Percentiles rank a stretch among this genome's conserved stretches.
Conservation (phyloP, 2,888 invertebrate species). For the Dryomyza anilis region DNA sequence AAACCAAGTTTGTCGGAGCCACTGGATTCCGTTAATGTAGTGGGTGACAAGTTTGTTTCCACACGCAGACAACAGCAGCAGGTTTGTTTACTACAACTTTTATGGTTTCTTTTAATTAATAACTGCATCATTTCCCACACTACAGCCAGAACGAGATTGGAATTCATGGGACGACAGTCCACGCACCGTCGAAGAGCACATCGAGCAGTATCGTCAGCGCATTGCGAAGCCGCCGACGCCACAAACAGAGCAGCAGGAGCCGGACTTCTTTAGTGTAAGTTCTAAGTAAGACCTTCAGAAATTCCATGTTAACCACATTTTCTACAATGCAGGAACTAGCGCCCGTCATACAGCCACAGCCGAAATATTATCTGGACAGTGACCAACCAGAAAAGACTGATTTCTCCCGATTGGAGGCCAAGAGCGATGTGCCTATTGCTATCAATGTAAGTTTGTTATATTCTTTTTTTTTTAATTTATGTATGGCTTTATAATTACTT, state of each 20-base stretch:
- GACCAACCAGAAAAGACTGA: constrained; percentile 50
- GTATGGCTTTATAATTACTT: background rate
- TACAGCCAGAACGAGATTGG: constrained; percentile 62
- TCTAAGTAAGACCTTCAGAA: background rate
- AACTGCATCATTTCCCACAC: too few relatives aligned
- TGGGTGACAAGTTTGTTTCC: constrained; percentile 53
- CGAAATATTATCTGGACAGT: constrained; percentile 64
- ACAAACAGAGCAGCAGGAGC: constrained; percentile 60
- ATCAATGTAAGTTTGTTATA: constrained; percentile 49
- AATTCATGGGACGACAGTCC: constrained; percentile 68
- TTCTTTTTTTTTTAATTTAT: background rate
- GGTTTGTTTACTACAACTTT: constrained; percentile 20
- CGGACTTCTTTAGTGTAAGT: constrained; percentile 69
- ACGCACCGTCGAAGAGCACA: constrained; percentile 67
- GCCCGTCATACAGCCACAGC: constrained; percentile 67
- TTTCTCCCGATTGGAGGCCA: constrained; percentile 62
- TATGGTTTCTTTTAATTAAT: constrained; percentile 32
- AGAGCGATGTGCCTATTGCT: constrained; percentile 61
- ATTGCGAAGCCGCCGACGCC: constrained; percentile 61
- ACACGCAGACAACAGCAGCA: constrained; percentile 17
- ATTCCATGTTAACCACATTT: background rate
- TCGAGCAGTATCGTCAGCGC: constrained; percentile 67
- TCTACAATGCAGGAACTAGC: constrained; percentile 64
- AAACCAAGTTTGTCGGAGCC: constrained; percentile 65
- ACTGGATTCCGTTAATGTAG: constrained; percentile 65